phyloP scores from a whole-genome alignment of 1,140 invertebrate species.

The Drosophila pruinosa region DNA sequence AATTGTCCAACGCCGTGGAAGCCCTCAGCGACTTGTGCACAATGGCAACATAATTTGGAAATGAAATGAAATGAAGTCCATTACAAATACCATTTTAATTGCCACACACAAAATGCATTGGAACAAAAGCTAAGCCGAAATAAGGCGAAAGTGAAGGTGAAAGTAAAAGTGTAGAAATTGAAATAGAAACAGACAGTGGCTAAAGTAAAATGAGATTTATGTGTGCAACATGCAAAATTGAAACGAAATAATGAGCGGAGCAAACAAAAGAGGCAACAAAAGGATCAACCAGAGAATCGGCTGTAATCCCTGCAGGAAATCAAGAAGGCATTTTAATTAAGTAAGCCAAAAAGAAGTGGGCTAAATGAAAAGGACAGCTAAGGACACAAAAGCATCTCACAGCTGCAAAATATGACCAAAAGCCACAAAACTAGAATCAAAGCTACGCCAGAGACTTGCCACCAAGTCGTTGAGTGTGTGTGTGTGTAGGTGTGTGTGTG shows the following conservation, averaged over 20 bases:
- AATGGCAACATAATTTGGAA: no score
- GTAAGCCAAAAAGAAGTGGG: slow-evolving; percentile 62
- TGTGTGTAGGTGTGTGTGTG: neutral
- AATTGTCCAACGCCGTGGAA: no score
- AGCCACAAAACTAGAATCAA: slow-evolving; percentile 43
- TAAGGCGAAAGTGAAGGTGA: slow-evolving; percentile 4
- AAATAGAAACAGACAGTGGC: no score
- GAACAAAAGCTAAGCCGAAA: slow-evolving; percentile 2
- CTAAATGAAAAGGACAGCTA: slow-evolving; percentile 27
- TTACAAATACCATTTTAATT: neutral
- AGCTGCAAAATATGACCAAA: slow-evolving; percentile 72
- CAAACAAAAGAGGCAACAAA: slow-evolving; percentile 4
- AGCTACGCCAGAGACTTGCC: slow-evolving; percentile 34
- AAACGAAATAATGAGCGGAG: neutral
- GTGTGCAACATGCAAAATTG: slow-evolving; percentile 1
- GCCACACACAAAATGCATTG: neutral
- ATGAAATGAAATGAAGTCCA: neutral
- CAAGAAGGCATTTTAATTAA: slow-evolving; percentile 78
- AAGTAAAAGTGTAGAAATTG: neutral
- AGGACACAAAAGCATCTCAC: neutral
- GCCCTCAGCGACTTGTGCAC: no score
- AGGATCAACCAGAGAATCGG: slow-evolving; percentile 1
- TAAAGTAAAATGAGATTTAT: neutral
- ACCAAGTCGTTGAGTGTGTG: slow-evolving; percentile 3
- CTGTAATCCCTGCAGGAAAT: slow-evolving; percentile 77